Evolutionary conservation across 2,888 invertebrate species (phyloP).

Genomic region (Leucania comma): DNA sequence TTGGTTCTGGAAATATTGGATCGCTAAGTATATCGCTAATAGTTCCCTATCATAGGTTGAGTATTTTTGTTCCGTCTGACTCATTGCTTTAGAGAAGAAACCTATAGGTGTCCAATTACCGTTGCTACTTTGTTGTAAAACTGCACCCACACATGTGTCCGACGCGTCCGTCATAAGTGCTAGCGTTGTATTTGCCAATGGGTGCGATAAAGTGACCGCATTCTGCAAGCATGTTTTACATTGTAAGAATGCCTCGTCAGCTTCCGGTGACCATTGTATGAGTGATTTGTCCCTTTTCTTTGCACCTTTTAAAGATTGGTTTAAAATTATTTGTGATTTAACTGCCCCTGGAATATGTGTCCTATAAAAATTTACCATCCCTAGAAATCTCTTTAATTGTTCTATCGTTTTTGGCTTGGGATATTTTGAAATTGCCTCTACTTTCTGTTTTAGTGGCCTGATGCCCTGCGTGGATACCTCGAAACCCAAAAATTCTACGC

Average conservation of each 20-base stretch:
- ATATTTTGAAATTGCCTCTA: not conserved
- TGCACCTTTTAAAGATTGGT: not conserved
- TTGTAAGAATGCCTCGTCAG: not conserved
- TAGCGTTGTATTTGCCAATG: not conserved
- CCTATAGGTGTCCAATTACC: not conserved
- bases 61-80: constrained; percentile 2
- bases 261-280: not conserved
- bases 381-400: not conserved
- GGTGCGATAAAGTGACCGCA: not conserved
- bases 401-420: not conserved
- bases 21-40: constrained; percentile 2
- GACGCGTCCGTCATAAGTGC: constrained; percentile 1
- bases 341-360: not conserved
- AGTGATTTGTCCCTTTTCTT: not conserved
- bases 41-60: not conserved
- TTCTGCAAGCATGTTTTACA: not conserved
- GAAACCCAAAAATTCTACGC: not conserved
- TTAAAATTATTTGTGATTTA: not conserved
- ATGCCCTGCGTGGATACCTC: not conserved
- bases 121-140: not conserved
- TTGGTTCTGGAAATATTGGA: constrained; percentile 4
- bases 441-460: not conserved
- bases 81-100: not conserved
- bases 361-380: constrained; percentile 1
- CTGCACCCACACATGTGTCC: not conserved